These are phyloP conservation scores for Malurus alboscapulatus DNA, from an alignment of 2,113 vertebrate species.

Conservation along the genomic window DNA sequence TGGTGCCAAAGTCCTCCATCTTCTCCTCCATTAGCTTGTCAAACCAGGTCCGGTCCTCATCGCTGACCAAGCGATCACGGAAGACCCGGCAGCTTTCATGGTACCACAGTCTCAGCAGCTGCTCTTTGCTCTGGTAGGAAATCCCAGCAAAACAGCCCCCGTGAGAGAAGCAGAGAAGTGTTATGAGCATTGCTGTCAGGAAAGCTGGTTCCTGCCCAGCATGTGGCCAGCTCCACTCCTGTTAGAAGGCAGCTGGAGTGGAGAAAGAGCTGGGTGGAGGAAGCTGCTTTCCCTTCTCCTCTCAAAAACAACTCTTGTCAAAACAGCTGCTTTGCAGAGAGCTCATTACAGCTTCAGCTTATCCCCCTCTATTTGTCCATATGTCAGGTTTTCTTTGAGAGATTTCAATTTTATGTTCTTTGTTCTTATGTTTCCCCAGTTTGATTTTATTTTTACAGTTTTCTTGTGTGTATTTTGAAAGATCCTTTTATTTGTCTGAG, in stretches of 20 bases:
- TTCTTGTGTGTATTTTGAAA: background rate
- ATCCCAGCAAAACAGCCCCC: background rate
- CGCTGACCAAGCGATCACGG: conserved; percentile 84
- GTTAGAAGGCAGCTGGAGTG: background rate
- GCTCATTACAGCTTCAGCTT: conserved; percentile 2
- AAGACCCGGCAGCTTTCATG: conserved; percentile 90
- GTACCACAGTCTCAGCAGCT: conserved; percentile 88
- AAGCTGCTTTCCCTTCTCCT: background rate
- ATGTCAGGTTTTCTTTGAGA: background rate
- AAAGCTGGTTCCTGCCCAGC: background rate
- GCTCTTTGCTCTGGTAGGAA: conserved; percentile 74
- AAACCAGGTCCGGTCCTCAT: conserved; percentile 85
- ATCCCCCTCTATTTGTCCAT: background rate
- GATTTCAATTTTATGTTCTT: background rate
- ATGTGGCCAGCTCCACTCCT: background rate
- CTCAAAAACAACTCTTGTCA: background rate
- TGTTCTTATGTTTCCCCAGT: background rate
- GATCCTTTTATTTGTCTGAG: background rate
- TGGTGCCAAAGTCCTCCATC: conserved; percentile 78
- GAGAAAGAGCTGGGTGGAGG: background rate
- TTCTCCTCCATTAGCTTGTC: conserved; percentile 75
- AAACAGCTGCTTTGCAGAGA: conserved; percentile 32
- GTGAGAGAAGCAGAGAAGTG: background rate
- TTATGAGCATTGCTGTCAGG: background rate
- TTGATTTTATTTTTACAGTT: background rate